phyloP scores from a whole-genome alignment of 2,888 invertebrate genomes.

The Drosophila hawaiiensis region DNA sequence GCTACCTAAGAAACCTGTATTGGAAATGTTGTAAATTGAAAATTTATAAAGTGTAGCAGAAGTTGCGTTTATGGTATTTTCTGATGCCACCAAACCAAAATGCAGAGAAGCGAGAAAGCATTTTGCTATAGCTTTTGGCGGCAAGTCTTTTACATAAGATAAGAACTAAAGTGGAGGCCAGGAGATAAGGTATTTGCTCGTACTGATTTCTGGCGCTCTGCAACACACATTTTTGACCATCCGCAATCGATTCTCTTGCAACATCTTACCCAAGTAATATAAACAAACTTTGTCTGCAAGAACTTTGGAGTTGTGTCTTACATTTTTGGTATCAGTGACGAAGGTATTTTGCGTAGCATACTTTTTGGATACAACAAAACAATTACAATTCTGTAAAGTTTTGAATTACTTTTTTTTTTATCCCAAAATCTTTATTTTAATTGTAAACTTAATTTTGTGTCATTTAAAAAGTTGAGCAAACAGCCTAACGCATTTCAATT shows the following conservation, averaged over 20 bases:
- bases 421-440: constrained; percentile 1
- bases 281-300: not conserved
- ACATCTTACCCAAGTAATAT: not conserved
- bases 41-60: not conserved
- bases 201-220: not conserved
- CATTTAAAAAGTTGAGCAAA: not conserved
- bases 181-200: not conserved
- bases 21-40: not conserved
- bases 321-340: not conserved
- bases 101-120: not conserved
- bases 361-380: not conserved
- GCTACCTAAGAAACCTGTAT: not conserved
- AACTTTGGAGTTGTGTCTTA: not conserved
- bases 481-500: not conserved
- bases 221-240: not conserved
- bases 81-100: not conserved
- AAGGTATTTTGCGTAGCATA: constrained; percentile 4
- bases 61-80: not conserved
- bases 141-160: not conserved
- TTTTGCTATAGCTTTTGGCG: constrained; percentile 1
- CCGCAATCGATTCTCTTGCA: not conserved
- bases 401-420: not conserved
- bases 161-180: not conserved
- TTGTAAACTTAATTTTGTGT: not conserved
- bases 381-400: not conserved